Percentiles rank a stretch among this genome's conserved stretches.
phyloP scores from a whole-genome alignment of 1,140 invertebrate genomes.

The Triops longicaudatus region DNA sequence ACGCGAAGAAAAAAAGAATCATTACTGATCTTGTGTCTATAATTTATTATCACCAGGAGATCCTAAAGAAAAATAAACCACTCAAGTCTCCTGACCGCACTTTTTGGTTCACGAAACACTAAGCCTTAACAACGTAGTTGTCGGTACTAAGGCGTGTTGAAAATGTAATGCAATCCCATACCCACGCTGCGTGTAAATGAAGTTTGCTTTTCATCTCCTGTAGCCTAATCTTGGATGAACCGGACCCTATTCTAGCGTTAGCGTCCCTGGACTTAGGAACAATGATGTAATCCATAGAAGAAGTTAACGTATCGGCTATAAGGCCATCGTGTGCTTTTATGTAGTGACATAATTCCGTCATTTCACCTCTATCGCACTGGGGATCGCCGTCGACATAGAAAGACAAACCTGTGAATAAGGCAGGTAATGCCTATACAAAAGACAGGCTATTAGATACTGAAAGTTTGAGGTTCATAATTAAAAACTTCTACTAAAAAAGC shows the following conservation, averaged over 20 bases:
- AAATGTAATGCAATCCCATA: neutral
- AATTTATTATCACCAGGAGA: too few species aligned
- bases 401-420: neutral
- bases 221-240: neutral
- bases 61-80: too few species aligned
- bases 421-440: neutral
- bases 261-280: neutral
- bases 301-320: neutral
- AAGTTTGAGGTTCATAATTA: neutral
- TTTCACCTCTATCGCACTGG: neutral
- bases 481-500: neutral
- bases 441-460: neutral
- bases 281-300: neutral
- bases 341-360: neutral
- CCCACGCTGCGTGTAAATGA: neutral
- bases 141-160: conserved; percentile 2
- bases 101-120: neutral
- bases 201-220: conserved; percentile 1
- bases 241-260: neutral
- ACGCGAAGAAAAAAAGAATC: too few species aligned
- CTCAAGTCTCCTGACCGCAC: too few species aligned
- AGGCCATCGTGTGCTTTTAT: neutral
- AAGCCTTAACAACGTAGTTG: neutral
- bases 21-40: too few species aligned
- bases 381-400: neutral